Percentiles rank a stretch among this genome's conserved stretches.
phyloP scores from a whole-genome alignment of 2,888 invertebrate genomes.

The Troides oblongomaculatus region DNA sequence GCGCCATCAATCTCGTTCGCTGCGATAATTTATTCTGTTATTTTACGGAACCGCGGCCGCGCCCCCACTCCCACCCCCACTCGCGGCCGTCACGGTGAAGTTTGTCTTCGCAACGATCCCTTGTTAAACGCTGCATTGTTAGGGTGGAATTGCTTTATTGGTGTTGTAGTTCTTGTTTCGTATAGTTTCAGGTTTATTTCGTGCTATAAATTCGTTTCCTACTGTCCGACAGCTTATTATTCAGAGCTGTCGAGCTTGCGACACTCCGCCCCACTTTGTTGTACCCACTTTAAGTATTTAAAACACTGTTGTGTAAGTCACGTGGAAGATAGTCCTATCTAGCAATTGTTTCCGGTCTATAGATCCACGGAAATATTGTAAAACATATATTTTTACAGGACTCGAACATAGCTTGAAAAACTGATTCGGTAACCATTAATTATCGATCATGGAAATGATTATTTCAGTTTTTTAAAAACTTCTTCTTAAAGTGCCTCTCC shows the following conservation, averaged over 20 bases:
- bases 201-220: constrained; percentile 23
- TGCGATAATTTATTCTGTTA: constrained; percentile 20
- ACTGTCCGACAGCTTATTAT: constrained; percentile 21
- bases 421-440: no score
- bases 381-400: no score
- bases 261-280: constrained; percentile 6
- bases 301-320: no score
- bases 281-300: neutral
- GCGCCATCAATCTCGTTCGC: constrained; percentile 7
- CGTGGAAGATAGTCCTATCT: no score
- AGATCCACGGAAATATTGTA: no score
- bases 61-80: neutral
- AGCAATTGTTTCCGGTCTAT: no score
- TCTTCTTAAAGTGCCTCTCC: no score
- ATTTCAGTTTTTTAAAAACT: no score
- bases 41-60: constrained; percentile 7
- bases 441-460: no score
- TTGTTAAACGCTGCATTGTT: constrained; percentile 29
- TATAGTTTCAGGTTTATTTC: constrained; percentile 27
- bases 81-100: no score
- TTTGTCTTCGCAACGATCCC: constrained; percentile 27
- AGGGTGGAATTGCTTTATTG: constrained; percentile 31
- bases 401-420: no score
- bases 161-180: constrained; percentile 24
- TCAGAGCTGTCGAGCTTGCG: neutral